A percentile compares a stretch with the other conserved stretches of the same genome.
Evolutionary conservation across 2,888 invertebrate species (phyloP).

Genomic region (Charanyca ferruginea): DNA sequence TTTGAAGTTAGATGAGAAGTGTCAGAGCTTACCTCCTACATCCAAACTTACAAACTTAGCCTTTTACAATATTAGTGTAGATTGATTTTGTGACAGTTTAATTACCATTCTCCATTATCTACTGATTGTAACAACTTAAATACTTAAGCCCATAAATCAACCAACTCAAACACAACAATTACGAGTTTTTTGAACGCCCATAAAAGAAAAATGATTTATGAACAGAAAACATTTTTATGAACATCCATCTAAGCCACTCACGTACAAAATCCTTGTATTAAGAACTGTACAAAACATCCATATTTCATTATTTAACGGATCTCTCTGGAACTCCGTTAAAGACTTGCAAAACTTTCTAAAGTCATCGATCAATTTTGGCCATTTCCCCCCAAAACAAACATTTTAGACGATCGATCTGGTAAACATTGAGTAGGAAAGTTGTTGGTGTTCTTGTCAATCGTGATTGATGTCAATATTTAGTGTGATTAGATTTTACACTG

Average conservation of each 20-base stretch:
- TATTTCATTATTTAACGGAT: constrained; percentile 60
- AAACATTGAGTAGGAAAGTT: constrained; percentile 43
- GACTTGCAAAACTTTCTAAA: constrained; percentile 53
- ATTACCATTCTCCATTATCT: constrained; percentile 20
- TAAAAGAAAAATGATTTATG: constrained; percentile 50
- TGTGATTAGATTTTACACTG: constrained; percentile 43
- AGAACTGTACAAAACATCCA: constrained; percentile 56
- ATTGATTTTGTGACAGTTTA: constrained; percentile 19
- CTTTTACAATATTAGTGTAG: too few relatives aligned
- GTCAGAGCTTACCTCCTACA: too few relatives aligned
- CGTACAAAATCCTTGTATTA: constrained; percentile 47
- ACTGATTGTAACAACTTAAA: constrained; percentile 24
- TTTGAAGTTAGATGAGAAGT: too few relatives aligned
- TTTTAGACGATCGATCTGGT: constrained; percentile 59
- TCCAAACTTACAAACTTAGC: too few relatives aligned
- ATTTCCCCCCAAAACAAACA: constrained; percentile 61
- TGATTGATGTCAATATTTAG: constrained; percentile 59
- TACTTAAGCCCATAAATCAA: constrained; percentile 44
- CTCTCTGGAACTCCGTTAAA: constrained; percentile 47
- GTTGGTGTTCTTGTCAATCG: constrained; percentile 54
- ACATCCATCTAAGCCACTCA: constrained; percentile 46
- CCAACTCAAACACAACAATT: constrained; percentile 33
- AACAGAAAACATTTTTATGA: constrained; percentile 40
- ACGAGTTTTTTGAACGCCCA: constrained; percentile 44
- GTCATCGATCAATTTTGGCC: constrained; percentile 66